These are phyloP conservation scores for Melanchra persicariae DNA, from an alignment of 2,888 invertebrate species.

Conservation along the genomic window DNA sequence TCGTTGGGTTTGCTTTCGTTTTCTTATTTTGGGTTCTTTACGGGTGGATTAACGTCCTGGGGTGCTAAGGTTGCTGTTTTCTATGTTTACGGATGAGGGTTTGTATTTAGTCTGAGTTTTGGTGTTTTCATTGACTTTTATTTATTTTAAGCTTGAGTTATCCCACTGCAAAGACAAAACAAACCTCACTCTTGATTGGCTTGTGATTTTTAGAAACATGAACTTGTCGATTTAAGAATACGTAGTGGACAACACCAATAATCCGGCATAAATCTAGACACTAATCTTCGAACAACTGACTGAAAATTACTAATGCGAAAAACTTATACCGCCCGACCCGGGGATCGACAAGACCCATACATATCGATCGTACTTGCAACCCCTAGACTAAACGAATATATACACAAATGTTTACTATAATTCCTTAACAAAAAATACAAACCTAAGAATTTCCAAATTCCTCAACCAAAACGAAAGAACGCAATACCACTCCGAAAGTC, in stretches of 20 bases:
- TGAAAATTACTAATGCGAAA: not conserved
- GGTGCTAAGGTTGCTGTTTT: not conserved
- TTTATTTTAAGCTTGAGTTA: not conserved
- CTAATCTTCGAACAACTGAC: not conserved
- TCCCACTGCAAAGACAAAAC: too few relatives aligned
- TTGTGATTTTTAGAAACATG: not conserved
- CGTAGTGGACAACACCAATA: too few relatives aligned
- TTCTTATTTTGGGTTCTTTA: conserved; percentile 36
- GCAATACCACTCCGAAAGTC: conserved; percentile 43
- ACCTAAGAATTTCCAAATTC: conserved; percentile 32
- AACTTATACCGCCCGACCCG: not conserved
- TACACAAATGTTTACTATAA: not conserved
- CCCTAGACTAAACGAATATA: not conserved
- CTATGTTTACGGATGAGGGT: not conserved
- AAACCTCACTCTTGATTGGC: too few relatives aligned
- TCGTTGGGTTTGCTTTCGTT: conserved; percentile 34
- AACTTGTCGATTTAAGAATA: not conserved
- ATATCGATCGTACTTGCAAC: not conserved
- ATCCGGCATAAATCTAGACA: too few relatives aligned
- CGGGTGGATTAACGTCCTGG: conserved; percentile 12
- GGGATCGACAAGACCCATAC: too few relatives aligned
- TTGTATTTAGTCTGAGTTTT: not conserved
- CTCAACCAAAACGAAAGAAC: conserved; percentile 29
- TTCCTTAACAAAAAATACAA: conserved; percentile 8
- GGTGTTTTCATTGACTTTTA: not conserved